Conservation (phyloP, 2,797 vertebrate species). For the Babyrousa celebensis region DNA sequence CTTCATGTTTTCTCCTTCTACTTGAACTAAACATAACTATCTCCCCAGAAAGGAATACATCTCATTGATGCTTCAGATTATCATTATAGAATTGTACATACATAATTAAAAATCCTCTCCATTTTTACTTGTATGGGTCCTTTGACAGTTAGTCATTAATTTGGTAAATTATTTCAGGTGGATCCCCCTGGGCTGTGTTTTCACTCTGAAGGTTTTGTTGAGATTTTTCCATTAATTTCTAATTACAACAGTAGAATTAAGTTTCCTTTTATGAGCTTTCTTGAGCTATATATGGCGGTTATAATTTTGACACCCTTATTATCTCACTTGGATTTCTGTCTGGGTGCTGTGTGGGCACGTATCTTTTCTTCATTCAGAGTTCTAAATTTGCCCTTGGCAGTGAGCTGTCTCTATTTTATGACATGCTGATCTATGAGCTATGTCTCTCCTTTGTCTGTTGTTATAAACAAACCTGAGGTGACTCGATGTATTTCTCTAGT, state of each 20-base stretch:
- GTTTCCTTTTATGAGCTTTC: slow-evolving; percentile 59
- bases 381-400: slow-evolving; percentile 81
- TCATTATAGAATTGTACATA: neutral
- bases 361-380: slow-evolving; percentile 69
- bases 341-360: slow-evolving; percentile 3
- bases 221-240: slow-evolving; percentile 67
- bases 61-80: slow-evolving; percentile 25
- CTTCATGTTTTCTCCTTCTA: slow-evolving; percentile 16
- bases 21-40: neutral
- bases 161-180: slow-evolving; percentile 52
- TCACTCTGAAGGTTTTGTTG: slow-evolving; percentile 62
- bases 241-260: slow-evolving; percentile 42
- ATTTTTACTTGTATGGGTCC: neutral
- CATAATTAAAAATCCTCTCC: slow-evolving; percentile 41
- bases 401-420: slow-evolving; percentile 80
- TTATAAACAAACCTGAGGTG: slow-evolving; percentile 83
- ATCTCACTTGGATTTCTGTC: slow-evolving; percentile 48
- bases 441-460: slow-evolving; percentile 80
- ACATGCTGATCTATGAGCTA: slow-evolving; percentile 81
- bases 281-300: neutral
- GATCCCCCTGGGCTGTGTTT: slow-evolving; percentile 21
- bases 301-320: slow-evolving; percentile 46
- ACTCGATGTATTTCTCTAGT: slow-evolving; percentile 83
- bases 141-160: slow-evolving; percentile 67
- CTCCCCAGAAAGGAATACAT: neutral